Evolutionary conservation across 30 jellyfish, hydroid and myxozoan genomes (phyloP).

Genomic region (Aurelia aurita): DNA sequence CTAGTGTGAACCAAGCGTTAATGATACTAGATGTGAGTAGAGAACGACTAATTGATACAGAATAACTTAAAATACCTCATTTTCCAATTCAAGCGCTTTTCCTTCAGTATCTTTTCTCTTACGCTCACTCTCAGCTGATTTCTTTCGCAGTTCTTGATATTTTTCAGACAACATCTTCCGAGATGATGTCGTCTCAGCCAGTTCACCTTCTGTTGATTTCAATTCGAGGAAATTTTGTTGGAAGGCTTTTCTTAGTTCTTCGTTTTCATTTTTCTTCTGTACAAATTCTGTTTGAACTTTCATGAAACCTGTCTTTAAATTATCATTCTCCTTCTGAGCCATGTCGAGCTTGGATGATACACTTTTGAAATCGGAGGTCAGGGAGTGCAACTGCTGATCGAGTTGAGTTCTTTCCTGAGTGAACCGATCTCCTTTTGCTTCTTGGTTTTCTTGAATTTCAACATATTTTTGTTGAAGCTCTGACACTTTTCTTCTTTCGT

Average conservation of each 20-base stretch:
- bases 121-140: constrained; percentile 9
- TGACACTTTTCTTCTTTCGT: too few relatives aligned
- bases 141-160: constrained; percentile 19
- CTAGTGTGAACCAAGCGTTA: too few relatives aligned
- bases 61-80: too few relatives aligned
- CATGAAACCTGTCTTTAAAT: constrained; percentile 57
- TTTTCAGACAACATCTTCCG: constrained; percentile 1
- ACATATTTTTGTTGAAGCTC: constrained; percentile 69
- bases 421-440: background rate
- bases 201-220: constrained; percentile 12
- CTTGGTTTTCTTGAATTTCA: constrained; percentile 30
- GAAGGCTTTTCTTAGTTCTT: constrained; percentile 31
- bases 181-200: background rate
- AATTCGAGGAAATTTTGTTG: background rate
- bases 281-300: constrained; percentile 50
- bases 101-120: too few relatives aligned
- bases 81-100: too few relatives aligned
- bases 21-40: too few relatives aligned
- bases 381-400: constrained; percentile 14
- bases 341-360: constrained; percentile 25
- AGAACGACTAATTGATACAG: too few relatives aligned
- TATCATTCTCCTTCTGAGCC: constrained; percentile 56
- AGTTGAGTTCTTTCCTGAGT: constrained; percentile 29
- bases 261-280: constrained; percentile 10
- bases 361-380: constrained; percentile 12